Base-by-base conservation (phyloP, 2,888 invertebrate species). In the Tethea ocularis region DNA sequence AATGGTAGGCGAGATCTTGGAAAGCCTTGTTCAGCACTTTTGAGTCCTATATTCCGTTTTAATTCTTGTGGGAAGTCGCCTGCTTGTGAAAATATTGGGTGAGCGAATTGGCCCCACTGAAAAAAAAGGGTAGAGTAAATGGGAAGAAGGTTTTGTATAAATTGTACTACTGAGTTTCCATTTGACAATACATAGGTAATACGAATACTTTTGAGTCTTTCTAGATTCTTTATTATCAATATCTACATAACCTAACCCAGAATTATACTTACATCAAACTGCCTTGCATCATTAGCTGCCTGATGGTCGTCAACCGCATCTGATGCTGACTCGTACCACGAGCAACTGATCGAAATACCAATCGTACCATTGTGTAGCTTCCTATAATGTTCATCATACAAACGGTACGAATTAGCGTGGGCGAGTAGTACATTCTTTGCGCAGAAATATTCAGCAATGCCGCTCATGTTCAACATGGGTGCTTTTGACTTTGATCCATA, bases 11-110 rank as follows among this genome's bases (percentile, higher is more conserved):
- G 93, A 0, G 95, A 94, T 36, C 86, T 80, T 0, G 86, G 75
- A 59, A 88, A 94, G 6, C 94, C 94, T 78, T 95, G 94, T 53
- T 89, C 87, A 23, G 86, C 86, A 64, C 95, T 96, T 33, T 94
- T 89, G 10, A 84, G 74, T 0, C 79, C 91, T 7, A 96, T 87
- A 51, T 92, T 89, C 17, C 89, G 86, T 62, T 93, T 94, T 86
- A 96, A 91, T 3, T 94, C 83, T 66, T 87, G 71, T 0, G 96
- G 96, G 75, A 94, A 96, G 75, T 95, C 95, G 0, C 96, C 95
- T 0, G 79, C 73, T 67, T 83, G 85, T 0, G 93, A 89, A 74
- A 95, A 95, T 59, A 89, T 88, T 22, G 89, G 88, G 64, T 89
- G 63, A 74, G 91, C 64, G 91, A 93, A 74, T 91, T 77, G 77